phyloP scores from a whole-genome alignment of 2,797 vertebrate species.

The Alectoris magna region DNA sequence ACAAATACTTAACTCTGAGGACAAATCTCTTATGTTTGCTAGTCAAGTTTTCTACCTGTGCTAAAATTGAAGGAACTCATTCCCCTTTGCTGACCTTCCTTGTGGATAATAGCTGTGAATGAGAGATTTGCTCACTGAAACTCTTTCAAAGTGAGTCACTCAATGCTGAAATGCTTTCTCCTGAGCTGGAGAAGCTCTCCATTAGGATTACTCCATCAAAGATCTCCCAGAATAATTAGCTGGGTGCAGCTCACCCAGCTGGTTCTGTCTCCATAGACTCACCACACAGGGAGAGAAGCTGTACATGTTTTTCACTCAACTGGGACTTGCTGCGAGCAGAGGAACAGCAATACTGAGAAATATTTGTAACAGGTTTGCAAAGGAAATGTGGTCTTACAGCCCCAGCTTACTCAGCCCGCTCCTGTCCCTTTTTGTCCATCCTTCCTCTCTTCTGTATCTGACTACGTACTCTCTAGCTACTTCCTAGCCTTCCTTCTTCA shows the following conservation, averaged over 20 bases:
- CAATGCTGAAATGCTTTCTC: not conserved
- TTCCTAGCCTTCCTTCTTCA: not conserved
- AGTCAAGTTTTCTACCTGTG: fast-evolving
- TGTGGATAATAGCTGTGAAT: not conserved
- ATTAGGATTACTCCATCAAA: not conserved
- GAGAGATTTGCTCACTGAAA: not conserved
- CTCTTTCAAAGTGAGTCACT: not conserved
- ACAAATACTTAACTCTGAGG: not conserved
- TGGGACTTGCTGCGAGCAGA: not conserved
- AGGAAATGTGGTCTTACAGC: not conserved
- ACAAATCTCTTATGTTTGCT: not conserved
- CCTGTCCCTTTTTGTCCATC: not conserved
- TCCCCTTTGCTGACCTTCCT: not conserved
- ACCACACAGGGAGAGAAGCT: not conserved
- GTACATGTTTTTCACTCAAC: not conserved
- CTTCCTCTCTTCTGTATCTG: not conserved
- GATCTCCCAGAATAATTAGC: not conserved
- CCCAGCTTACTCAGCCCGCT: not conserved
- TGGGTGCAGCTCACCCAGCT: not conserved
- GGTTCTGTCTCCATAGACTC: not conserved
- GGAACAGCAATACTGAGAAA: fast-evolving
- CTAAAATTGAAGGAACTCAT: not conserved
- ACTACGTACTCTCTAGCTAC: not conserved
- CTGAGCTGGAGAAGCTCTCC: not conserved
- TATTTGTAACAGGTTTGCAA: not conserved